These are phyloP conservation scores for Brenthis ino DNA, from an alignment of 2,888 invertebrate species.

Conservation along the genomic window DNA sequence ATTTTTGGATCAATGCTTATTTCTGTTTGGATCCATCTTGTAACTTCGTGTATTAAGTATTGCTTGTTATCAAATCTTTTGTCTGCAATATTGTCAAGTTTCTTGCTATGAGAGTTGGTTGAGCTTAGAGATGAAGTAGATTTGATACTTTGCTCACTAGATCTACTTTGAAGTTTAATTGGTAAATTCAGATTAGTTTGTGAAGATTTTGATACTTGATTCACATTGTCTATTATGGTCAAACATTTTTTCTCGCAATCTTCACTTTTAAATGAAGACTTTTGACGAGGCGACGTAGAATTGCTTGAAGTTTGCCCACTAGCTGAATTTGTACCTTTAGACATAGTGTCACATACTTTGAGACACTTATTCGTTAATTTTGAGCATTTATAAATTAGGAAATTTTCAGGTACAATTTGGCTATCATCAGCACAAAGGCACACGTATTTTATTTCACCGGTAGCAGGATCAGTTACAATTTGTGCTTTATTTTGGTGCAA, in stretches of 20 bases:
- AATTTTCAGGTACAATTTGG: slow-evolving; percentile 54
- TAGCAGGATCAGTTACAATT: slow-evolving; percentile 44
- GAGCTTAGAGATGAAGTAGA: slow-evolving; percentile 39
- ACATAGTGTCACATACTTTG: slow-evolving; percentile 44
- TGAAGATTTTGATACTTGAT: slow-evolving; percentile 57
- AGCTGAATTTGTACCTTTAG: slow-evolving; percentile 31
- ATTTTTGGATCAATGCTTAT: slow-evolving; percentile 72
- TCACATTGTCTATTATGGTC: slow-evolving; percentile 31
- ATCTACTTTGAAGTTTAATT: slow-evolving; percentile 46
- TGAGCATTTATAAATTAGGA: slow-evolving; percentile 64
- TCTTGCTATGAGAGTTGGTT: slow-evolving; percentile 2
- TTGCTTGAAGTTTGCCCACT: slow-evolving; percentile 31
- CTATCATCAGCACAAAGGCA: slow-evolving; percentile 61
- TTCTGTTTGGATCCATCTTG: slow-evolving; percentile 70
- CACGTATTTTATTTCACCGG: slow-evolving; percentile 57
- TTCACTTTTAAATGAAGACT: slow-evolving; percentile 34
- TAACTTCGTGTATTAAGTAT: slow-evolving; percentile 50
- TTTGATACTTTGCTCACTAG: slow-evolving; percentile 43
- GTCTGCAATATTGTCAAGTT: slow-evolving; percentile 24
- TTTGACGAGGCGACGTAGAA: slow-evolving; percentile 31
- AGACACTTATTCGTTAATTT: slow-evolving; percentile 51
- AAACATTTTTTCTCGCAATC: slow-evolving; percentile 38
- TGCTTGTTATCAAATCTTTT: slow-evolving; percentile 19
- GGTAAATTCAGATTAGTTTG: slow-evolving; percentile 60
- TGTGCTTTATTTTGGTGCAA: slow-evolving; percentile 38